These are phyloP conservation scores for Odontophorus gujanensis DNA, from an alignment of 2,113 vertebrate species.

Conservation along the genomic window DNA sequence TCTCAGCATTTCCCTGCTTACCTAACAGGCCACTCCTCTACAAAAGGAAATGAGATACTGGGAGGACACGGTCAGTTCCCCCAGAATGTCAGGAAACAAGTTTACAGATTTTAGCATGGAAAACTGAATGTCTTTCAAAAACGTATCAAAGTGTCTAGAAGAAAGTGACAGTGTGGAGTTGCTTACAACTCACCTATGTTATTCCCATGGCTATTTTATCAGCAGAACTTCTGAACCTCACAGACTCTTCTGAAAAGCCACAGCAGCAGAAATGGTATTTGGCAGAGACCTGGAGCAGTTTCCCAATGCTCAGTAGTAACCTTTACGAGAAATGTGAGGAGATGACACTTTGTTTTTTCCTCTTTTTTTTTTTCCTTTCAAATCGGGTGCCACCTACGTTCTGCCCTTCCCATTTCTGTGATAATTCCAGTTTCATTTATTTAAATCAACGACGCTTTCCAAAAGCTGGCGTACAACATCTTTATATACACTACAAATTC, in stretches of 20 bases:
- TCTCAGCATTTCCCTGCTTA: constrained; percentile 11
- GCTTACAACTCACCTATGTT: background rate
- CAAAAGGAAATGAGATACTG: constrained; percentile 57
- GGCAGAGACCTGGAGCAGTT: background rate
- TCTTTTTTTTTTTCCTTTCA: background rate
- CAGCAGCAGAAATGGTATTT: background rate
- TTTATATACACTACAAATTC: constrained; percentile 67
- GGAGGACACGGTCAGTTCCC: constrained; percentile 4
- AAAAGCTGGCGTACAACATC: constrained; percentile 53
- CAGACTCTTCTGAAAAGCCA: background rate
- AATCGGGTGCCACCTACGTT: background rate
- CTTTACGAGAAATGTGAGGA: background rate
- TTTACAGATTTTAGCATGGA: too few species aligned
- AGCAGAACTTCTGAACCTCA: background rate
- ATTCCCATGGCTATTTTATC: background rate
- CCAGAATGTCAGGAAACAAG: constrained; percentile 9
- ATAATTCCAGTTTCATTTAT: constrained; percentile 10
- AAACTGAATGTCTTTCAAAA: background rate
- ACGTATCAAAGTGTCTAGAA: constrained; percentile 22
- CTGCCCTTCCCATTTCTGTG: background rate
- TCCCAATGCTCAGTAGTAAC: background rate
- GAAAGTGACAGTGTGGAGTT: background rate
- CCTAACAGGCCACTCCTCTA: constrained; percentile 17
- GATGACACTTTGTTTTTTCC: background rate
- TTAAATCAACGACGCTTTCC: constrained; percentile 25